Evolutionary conservation across 2,888 invertebrate species (phyloP), one percentile per base, ranked within the genome.

Genomic region (Pachymerium ferrugineum): DNA sequence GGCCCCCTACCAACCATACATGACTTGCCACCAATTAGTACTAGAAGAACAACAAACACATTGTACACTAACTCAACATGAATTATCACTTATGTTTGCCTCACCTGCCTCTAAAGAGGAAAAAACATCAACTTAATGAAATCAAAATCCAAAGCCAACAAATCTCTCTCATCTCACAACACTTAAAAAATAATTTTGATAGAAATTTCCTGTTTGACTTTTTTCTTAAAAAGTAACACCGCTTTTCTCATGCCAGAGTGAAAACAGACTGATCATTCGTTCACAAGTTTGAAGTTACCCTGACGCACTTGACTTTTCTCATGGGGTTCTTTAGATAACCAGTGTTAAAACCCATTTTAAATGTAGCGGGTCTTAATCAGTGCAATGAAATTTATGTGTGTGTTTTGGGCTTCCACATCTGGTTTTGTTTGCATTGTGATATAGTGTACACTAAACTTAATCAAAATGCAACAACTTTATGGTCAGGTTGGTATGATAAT

Each of bases 21-120:
- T 62, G 62, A 28, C 62, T 62, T 62, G 62, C 62, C 62, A 62
- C 62, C 62, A 62, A 62, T 62, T 62, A 62, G 62, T 62, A 62
- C 62, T n/a, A 62, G 25, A 62, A 28, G 28, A 62, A 62, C 62
- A 62, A 22, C 62, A 28, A 62, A 10, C 25, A 62, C 62, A 62
- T 62, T 62, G 62, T 62, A 62, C 62, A 22, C n/a, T 62, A 62
- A 62, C 62, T 62, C 62, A 62, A 62, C 62, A 3, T 62, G 62
- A 62, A 62, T 62, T 62, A 62, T 62, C 62, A 28, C 62, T 25
- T 28, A n/a, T 25, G 62, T 28, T 62, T 62, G 62, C 28, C 28
- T 62, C 62, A 62, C 62, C 62, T 62, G 62, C 25, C 62, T n/a
- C n/a, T 28, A 28, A 22, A 25, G 62, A 28, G 62, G 16, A 47